Evolutionary conservation across 2,797 vertebrate species (phyloP).

Genomic region (Macrochelys suwanniensis): DNA sequence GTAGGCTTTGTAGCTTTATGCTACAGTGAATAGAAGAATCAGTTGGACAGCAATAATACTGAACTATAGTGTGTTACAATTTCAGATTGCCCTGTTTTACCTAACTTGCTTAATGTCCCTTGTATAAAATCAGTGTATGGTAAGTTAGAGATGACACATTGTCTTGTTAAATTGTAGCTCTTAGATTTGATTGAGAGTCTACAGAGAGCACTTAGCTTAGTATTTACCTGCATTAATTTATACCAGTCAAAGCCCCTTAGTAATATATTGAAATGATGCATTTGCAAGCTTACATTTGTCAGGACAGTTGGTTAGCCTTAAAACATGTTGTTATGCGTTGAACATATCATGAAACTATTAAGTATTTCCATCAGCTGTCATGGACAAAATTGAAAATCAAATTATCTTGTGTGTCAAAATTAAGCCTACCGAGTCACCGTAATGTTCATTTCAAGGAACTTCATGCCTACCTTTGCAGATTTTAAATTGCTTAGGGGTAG

Average conservation of each 20-base stretch:
- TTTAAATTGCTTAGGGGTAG: slow-evolving; percentile 58
- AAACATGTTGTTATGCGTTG: slow-evolving; percentile 11
- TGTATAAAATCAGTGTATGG: slow-evolving; percentile 49
- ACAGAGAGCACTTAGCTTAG: slow-evolving; percentile 20
- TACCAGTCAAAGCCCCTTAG: slow-evolving; percentile 20
- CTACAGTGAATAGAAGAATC: slow-evolving; percentile 42
- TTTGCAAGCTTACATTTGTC: background rate
- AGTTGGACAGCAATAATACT: slow-evolving; percentile 10
- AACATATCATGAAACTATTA: slow-evolving; percentile 32
- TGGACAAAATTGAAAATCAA: slow-evolving; percentile 29
- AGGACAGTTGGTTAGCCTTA: background rate
- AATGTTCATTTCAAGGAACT: slow-evolving; percentile 22
- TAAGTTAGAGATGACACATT: slow-evolving; percentile 56
- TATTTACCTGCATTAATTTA: slow-evolving; percentile 66
- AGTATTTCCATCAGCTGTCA: slow-evolving; percentile 11
- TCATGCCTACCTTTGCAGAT: slow-evolving; percentile 25
- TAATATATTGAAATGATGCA: background rate
- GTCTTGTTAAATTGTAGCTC: slow-evolving; percentile 57
- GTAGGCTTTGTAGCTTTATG: slow-evolving; percentile 41
- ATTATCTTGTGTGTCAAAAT: slow-evolving; percentile 29
- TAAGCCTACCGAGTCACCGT: background rate
- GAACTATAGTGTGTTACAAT: background rate
- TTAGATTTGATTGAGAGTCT: slow-evolving; percentile 61
- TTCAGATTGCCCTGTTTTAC: slow-evolving; percentile 50
- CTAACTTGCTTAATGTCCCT: slow-evolving; percentile 51